Percentiles rank a stretch among this genome's conserved stretches.
phyloP scores from a whole-genome alignment of 2,888 invertebrate genomes.

The Eupithecia centaureata region DNA sequence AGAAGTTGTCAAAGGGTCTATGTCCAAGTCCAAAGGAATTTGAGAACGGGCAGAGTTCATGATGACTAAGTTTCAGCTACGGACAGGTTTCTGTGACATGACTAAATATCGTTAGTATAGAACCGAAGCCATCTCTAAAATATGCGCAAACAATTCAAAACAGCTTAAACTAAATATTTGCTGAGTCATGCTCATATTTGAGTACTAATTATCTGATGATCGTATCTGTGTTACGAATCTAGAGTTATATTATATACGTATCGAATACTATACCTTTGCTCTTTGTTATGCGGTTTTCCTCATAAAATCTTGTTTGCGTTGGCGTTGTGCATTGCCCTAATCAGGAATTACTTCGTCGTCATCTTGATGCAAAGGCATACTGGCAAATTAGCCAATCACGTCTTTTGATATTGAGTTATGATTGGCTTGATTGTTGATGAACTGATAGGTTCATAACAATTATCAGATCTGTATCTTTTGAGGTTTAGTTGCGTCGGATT shows the following conservation, averaged over 20 bases:
- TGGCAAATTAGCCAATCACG: background rate
- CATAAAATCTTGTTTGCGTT: background rate
- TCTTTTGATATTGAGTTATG: background rate
- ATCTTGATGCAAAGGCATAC: background rate
- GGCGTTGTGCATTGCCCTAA: conserved; percentile 9
- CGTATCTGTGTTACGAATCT: conserved; percentile 10
- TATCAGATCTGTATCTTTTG: background rate
- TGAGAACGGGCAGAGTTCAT: background rate
- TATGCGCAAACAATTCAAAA: background rate
- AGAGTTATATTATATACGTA: no score
- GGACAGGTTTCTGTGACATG: background rate
- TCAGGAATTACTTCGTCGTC: background rate
- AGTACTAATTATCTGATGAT: conserved; percentile 9
- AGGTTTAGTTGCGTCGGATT: background rate
- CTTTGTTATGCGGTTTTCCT: conserved; percentile 18
- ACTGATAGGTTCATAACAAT: no score
- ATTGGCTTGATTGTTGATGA: no score
- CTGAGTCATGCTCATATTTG: conserved; percentile 25
- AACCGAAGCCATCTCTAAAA: background rate
- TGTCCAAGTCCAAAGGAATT: background rate
- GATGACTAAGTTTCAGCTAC: background rate
- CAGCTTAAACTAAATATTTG: conserved; percentile 10
- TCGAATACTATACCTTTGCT: background rate
- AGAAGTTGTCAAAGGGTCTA: background rate
- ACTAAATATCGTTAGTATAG: background rate